These are phyloP conservation scores for Cottoperca gobio DNA, from an alignment of 2,797 vertebrate genomes.

Conservation along the genomic window DNA sequence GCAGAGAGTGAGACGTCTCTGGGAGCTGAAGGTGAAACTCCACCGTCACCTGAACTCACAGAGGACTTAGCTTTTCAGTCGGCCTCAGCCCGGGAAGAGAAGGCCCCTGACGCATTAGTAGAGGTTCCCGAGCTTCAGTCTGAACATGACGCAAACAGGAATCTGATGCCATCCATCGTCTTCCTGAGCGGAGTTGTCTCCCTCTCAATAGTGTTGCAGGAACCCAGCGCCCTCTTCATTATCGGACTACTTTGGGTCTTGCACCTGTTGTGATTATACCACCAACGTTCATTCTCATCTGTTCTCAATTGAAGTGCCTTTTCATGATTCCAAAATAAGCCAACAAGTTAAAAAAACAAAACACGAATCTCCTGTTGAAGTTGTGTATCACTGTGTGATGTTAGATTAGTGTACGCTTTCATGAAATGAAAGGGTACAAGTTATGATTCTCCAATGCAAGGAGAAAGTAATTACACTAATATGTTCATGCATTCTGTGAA, in stretches of 20 bases:
- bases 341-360: constrained; percentile 21
- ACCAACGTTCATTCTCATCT: constrained; percentile 17
- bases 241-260: constrained; percentile 76
- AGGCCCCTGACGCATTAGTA: constrained; percentile 42
- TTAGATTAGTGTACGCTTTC: constrained; percentile 24
- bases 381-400: constrained; percentile 36
- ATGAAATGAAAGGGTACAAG: constrained; percentile 27
- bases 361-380: constrained; percentile 15
- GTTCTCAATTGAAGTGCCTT: constrained; percentile 76
- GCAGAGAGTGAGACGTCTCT: constrained; percentile 40
- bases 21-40: constrained; percentile 47
- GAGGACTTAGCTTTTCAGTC: constrained; percentile 27
- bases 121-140: constrained; percentile 37
- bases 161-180: constrained; percentile 67
- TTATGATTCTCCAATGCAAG: constrained; percentile 14
- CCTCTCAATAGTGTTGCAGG: constrained; percentile 72
- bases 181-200: constrained; percentile 73
- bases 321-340: constrained; percentile 67
- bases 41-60: constrained; percentile 38
- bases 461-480: constrained; percentile 24
- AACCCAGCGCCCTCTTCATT: constrained; percentile 72
- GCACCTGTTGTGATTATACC: constrained; percentile 64
- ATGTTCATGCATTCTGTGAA: constrained; percentile 20
- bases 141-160: constrained; percentile 48
- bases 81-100: constrained; percentile 33